Evolutionary conservation across 1,140 invertebrate species (phyloP).

Genomic region (Drosophila orena): DNA sequence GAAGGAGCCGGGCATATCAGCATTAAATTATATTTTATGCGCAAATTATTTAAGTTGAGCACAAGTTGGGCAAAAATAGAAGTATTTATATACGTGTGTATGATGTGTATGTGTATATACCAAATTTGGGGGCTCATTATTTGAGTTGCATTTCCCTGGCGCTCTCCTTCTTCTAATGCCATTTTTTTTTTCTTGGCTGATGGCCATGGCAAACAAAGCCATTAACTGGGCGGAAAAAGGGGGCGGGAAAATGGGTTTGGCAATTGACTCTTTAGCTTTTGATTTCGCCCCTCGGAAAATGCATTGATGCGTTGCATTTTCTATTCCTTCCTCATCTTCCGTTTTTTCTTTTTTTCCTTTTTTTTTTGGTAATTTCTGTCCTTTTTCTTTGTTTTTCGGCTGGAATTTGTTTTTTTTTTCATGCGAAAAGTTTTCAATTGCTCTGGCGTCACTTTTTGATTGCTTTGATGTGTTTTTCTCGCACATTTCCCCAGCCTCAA

Average conservation of each 20-base stretch:
- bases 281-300: slow-evolving; percentile 46
- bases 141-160: slow-evolving; percentile 48
- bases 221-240: slow-evolving; percentile 66
- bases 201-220: slow-evolving; percentile 78
- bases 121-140: slow-evolving; percentile 50
- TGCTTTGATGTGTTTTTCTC: slow-evolving; percentile 83
- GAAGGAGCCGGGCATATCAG: slow-evolving; percentile 1
- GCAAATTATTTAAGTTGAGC: slow-evolving; percentile 76
- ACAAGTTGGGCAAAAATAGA: slow-evolving; percentile 75
- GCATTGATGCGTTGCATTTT: slow-evolving; percentile 77
- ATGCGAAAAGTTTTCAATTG: slow-evolving; percentile 84
- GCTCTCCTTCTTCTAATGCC: not conserved
- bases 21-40: slow-evolving; percentile 81
- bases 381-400: slow-evolving; percentile 42
- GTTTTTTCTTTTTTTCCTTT: slow-evolving; percentile 22
- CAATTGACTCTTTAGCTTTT: slow-evolving; percentile 70
- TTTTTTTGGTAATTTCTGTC: slow-evolving; percentile 38
- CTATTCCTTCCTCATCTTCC: slow-evolving; percentile 45
- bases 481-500: slow-evolving; percentile 81
- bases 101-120: slow-evolving; percentile 1
- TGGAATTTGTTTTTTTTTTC: slow-evolving; percentile 41
- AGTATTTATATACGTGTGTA: slow-evolving; percentile 11
- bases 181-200: slow-evolving; percentile 47
- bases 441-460: slow-evolving; percentile 84
- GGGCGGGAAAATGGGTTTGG: slow-evolving; percentile 4